Evolutionary conservation across 2,888 invertebrate genomes (phyloP).

Genomic region (Leptinotarsa haldemani): DNA sequence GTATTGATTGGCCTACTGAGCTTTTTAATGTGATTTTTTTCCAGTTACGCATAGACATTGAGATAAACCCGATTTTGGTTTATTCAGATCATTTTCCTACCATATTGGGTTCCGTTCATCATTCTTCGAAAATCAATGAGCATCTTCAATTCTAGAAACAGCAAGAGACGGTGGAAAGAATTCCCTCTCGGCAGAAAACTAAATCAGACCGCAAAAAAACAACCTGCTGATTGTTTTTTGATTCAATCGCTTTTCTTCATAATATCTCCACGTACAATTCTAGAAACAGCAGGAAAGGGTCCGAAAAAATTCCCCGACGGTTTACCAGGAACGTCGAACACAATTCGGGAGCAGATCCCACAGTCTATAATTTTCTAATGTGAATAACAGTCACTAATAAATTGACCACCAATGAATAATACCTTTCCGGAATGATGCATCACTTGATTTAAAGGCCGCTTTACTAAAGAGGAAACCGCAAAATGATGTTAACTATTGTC

Average conservation of each 20-base stretch:
- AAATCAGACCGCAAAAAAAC: neutral
- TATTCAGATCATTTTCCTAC: neutral
- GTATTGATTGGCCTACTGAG: no score
- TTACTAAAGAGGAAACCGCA: constrained; percentile 15
- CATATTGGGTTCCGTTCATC: no score
- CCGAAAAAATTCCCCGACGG: constrained; percentile 7
- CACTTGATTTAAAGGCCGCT: constrained; percentile 1
- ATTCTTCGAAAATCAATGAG: neutral
- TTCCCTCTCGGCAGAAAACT: neutral
- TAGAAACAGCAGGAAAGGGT: constrained; percentile 5
- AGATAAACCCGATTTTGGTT: neutral
- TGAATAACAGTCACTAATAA: neutral
- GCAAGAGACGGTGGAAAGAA: neutral
- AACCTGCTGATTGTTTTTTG: neutral
- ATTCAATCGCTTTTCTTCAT: neutral
- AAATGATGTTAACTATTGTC: constrained; percentile 16
- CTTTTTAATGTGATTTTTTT: no score
- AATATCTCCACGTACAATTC: neutral
- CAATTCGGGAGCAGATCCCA: constrained; percentile 1
- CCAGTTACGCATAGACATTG: no score
- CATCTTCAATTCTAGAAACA: neutral
- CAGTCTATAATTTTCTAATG: neutral
- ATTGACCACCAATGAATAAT: neutral
- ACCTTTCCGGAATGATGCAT: constrained; percentile 3
- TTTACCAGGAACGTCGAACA: neutral